A percentile compares a stretch with the other conserved stretches of the same genome.
Conservation (phyloP, 2,888 invertebrate genomes). For the Cactoblastis cactorum region DNA sequence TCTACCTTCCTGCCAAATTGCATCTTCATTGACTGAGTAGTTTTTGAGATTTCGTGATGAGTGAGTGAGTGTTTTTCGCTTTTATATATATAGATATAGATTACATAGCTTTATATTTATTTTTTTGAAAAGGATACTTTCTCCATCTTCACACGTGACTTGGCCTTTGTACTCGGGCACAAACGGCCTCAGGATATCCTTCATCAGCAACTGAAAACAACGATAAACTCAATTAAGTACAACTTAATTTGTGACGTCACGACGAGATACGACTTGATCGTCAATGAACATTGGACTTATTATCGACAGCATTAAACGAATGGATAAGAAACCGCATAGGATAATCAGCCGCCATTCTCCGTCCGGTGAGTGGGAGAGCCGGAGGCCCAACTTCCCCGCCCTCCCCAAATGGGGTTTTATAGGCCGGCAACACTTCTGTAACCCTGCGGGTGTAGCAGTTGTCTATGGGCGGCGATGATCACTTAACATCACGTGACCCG, state of each 20-base stretch:
- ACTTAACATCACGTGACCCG: too few species aligned
- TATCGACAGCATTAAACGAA: neutral
- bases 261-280: neutral
- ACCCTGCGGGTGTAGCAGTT: too few species aligned
- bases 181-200: conserved; percentile 91
- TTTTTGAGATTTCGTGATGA: too few species aligned
- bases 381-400: too few species aligned
- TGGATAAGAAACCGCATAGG: neutral
- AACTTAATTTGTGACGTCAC: neutral
- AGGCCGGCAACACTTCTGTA: too few species aligned
- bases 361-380: too few species aligned
- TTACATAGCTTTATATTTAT: neutral
- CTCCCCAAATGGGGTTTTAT: too few species aligned
- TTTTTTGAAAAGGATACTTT: conserved; percentile 81
- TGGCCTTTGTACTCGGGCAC: conserved; percentile 97
- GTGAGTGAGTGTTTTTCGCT: too few species aligned
- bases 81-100: too few species aligned
- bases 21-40: too few species aligned
- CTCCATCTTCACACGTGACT: conserved; percentile 87
- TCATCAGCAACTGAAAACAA: conserved; percentile 84
- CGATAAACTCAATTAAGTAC: conserved; percentile 16
- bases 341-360: neutral
- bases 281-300: neutral
- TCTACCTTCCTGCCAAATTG: too few species aligned
- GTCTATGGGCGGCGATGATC: too few species aligned